A percentile compares a stretch with the other conserved stretches of the same genome.
These are phyloP conservation scores for Ganaspis sp. DNA, from an alignment of 1,140 invertebrate species.

Conservation along the genomic window DNA sequence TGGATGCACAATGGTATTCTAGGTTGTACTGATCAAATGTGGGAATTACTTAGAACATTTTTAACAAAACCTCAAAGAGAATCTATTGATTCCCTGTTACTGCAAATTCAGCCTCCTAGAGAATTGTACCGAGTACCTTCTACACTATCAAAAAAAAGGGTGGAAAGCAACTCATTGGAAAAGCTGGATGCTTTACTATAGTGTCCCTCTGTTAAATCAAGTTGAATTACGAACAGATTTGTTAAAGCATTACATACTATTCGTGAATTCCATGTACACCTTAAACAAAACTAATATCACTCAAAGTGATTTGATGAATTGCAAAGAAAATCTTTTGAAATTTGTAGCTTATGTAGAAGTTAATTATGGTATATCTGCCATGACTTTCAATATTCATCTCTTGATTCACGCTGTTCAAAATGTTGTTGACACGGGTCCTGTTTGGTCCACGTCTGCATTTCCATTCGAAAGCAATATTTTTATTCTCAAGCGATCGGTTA, in stretches of 20 bases:
- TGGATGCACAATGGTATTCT: slow-evolving; percentile 39
- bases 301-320: slow-evolving; percentile 20
- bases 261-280: slow-evolving; percentile 34
- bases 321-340: slow-evolving; percentile 32
- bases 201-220: slow-evolving; percentile 31
- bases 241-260: slow-evolving; percentile 33
- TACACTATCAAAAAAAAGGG: slow-evolving; percentile 4
- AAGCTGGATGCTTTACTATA: slow-evolving; percentile 41
- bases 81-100: slow-evolving; percentile 30
- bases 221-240: slow-evolving; percentile 20
- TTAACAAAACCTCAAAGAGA: slow-evolving; percentile 26
- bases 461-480: slow-evolving; percentile 41
- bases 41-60: slow-evolving; percentile 29
- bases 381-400: slow-evolving; percentile 40
- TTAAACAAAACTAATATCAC: slow-evolving; percentile 35
- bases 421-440: slow-evolving; percentile 39
- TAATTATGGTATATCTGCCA: slow-evolving; percentile 32
- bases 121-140: slow-evolving; percentile 37
- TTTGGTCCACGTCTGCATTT: slow-evolving; percentile 40
- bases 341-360: slow-evolving; percentile 37
- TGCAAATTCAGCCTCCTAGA: slow-evolving; percentile 35
- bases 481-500: slow-evolving; percentile 32
- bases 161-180: slow-evolving; percentile 41
- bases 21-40: slow-evolving; percentile 40
- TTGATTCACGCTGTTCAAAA: slow-evolving; percentile 37